Conservation (phyloP, 2,113 vertebrate species). For the Mobula hypostoma region DNA sequence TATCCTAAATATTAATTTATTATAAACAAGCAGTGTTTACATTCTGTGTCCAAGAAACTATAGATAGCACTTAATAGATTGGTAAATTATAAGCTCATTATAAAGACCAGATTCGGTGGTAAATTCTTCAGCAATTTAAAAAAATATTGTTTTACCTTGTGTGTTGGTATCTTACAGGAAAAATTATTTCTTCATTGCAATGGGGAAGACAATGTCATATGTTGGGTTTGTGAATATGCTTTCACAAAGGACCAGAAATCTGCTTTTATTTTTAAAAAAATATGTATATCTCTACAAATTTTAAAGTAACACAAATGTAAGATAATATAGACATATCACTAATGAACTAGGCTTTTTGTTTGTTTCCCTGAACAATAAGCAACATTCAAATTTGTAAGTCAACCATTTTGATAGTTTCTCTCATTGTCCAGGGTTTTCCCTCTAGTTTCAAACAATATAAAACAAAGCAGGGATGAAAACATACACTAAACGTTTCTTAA, state of each 20-base stretch:
- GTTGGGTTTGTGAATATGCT: not conserved
- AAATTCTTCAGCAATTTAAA: not conserved
- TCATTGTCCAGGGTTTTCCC: not conserved
- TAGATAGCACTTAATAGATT: not conserved
- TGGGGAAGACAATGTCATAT: not conserved
- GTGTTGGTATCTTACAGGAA: not conserved
- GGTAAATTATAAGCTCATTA: not conserved
- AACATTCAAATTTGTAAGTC: not conserved
- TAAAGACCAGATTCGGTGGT: not conserved
- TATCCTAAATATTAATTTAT: not conserved
- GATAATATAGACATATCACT: not conserved
- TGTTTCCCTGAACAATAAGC: not conserved
- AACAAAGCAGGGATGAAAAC: not conserved
- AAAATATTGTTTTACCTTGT: not conserved
- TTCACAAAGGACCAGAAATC: not conserved
- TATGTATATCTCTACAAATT: not conserved
- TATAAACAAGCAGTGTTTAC: not conserved
- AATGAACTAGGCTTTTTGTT: not conserved
- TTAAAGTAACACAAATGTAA: not conserved
- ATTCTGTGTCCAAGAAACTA: not conserved
- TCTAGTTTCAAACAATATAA: not conserved
- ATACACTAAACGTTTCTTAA: not conserved
- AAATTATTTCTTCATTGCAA: not conserved
- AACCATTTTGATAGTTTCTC: not conserved
- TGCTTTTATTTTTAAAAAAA: not conserved